phyloP scores from a whole-genome alignment of 2,888 invertebrate species.

The Archips crataeganus region DNA sequence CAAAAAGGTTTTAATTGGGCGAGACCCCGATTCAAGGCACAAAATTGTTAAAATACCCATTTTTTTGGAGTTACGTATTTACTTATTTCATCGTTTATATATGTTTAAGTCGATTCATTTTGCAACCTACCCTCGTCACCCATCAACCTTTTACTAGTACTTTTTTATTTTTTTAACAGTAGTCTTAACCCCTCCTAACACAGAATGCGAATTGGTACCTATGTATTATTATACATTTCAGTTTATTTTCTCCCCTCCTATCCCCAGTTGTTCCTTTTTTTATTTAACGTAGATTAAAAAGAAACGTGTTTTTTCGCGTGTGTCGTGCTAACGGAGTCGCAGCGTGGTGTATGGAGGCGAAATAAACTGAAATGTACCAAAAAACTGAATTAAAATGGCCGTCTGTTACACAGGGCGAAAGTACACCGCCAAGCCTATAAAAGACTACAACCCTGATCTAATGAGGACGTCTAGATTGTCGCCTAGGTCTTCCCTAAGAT shows the following conservation, averaged over 20 bases:
- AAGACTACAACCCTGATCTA: constrained; percentile 79
- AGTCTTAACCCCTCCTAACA: constrained; percentile 69
- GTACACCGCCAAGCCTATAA: constrained; percentile 76
- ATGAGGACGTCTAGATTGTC: constrained; percentile 70
- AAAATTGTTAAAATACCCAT: too few relatives aligned
- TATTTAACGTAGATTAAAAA: constrained; percentile 37
- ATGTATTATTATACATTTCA: constrained; percentile 84
- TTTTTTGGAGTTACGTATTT: not conserved
- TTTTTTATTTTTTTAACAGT: constrained; percentile 52
- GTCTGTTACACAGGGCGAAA: constrained; percentile 71
- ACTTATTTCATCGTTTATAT: constrained; percentile 13
- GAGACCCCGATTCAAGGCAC: too few relatives aligned
- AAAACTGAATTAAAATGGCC: constrained; percentile 49
- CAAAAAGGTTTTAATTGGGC: too few relatives aligned
- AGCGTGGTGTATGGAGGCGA: constrained; percentile 67
- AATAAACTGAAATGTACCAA: constrained; percentile 84
- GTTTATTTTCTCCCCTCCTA: constrained; percentile 78
- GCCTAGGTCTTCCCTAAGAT: constrained; percentile 78
- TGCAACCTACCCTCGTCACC: constrained; percentile 26
- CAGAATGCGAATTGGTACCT: constrained; percentile 77
- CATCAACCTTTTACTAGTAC: constrained; percentile 51
- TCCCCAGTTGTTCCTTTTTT: constrained; percentile 55
- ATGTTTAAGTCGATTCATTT: constrained; percentile 40
- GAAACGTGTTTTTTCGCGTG: constrained; percentile 49
- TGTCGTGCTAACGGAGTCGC: constrained; percentile 72